Evolutionary conservation across 2,797 vertebrate genomes (phyloP).

Genomic region (Buceros bicornis): DNA sequence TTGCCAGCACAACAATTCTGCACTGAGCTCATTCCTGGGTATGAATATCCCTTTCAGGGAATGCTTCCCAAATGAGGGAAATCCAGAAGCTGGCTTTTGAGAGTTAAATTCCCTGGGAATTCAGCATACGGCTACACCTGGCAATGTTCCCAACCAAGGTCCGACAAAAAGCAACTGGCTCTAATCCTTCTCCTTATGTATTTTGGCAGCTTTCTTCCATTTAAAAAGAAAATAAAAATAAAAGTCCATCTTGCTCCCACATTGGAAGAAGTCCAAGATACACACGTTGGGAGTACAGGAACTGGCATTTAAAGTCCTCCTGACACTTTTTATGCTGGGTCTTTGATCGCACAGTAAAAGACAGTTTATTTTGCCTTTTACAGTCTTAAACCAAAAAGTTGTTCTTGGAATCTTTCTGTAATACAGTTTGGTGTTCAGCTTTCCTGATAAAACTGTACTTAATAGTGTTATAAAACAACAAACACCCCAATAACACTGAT

Average conservation of each 20-base stretch:
- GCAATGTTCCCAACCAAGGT: slow-evolving; percentile 34
- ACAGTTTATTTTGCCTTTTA: slow-evolving; percentile 62
- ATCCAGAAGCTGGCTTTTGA: slow-evolving; percentile 70
- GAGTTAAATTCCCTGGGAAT: slow-evolving; percentile 68
- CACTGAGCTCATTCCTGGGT: slow-evolving; percentile 65
- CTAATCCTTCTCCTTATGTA: slow-evolving; percentile 41
- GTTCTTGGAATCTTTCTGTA: slow-evolving; percentile 44
- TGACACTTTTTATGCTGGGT: slow-evolving; percentile 53
- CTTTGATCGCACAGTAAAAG: slow-evolving; percentile 66
- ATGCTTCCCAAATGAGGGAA: slow-evolving; percentile 67
- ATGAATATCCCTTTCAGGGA: slow-evolving; percentile 69
- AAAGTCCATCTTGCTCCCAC: slow-evolving; percentile 53
- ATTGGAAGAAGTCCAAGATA: slow-evolving; percentile 69
- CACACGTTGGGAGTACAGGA: slow-evolving; percentile 56
- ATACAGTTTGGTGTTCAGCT: background rate
- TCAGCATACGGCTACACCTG: slow-evolving; percentile 44
- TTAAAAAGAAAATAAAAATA: slow-evolving; percentile 65
- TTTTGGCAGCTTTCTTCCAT: slow-evolving; percentile 70
- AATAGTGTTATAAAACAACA: background rate
- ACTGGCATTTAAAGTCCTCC: slow-evolving; percentile 71
- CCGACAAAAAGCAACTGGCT: slow-evolving; percentile 59
- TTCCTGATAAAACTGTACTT: background rate
- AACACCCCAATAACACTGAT: background rate
- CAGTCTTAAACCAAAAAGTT: slow-evolving; percentile 54
- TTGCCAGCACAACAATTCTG: slow-evolving; percentile 58